A percentile compares a stretch with the other conserved stretches of the same genome.
phyloP scores from a whole-genome alignment of 2,797 vertebrate species.

The Eulemur rubriventer region DNA sequence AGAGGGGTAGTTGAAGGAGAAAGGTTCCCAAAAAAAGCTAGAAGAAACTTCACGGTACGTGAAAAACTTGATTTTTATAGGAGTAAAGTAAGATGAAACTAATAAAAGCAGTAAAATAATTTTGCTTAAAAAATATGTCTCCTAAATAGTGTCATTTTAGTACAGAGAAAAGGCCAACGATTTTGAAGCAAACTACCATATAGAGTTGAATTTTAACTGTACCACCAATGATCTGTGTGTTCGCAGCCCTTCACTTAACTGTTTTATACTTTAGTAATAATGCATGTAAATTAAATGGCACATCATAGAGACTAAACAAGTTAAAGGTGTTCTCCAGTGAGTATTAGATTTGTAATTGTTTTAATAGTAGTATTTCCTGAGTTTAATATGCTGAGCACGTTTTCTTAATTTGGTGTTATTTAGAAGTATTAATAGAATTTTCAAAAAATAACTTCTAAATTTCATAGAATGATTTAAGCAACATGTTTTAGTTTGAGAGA shows the following conservation, averaged over 20 bases:
- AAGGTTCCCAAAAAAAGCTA: not conserved
- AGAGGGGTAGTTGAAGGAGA: not conserved
- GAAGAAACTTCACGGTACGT: not conserved
- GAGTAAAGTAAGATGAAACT: not conserved
- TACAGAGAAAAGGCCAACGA: not conserved
- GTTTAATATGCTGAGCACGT: not conserved
- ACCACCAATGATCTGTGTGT: fast-evolving
- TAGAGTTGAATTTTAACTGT: not conserved
- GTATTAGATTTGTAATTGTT: not conserved
- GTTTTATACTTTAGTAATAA: not conserved
- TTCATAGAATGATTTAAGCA: not conserved
- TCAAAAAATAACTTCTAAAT: not conserved
- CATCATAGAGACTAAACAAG: not conserved
- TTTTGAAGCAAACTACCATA: not conserved
- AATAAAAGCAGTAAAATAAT: not conserved
- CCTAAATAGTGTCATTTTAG: not conserved
- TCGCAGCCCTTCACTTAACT: not conserved
- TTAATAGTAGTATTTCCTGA: not conserved
- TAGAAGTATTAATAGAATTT: not conserved
- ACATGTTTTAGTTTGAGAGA: not conserved
- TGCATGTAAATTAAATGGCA: not conserved
- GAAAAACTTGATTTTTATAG: not conserved
- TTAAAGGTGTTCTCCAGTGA: not conserved
- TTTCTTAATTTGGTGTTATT: not conserved
- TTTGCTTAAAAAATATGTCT: not conserved